Conservation (phyloP, 2,888 invertebrate species). For the Noctua pronuba region DNA sequence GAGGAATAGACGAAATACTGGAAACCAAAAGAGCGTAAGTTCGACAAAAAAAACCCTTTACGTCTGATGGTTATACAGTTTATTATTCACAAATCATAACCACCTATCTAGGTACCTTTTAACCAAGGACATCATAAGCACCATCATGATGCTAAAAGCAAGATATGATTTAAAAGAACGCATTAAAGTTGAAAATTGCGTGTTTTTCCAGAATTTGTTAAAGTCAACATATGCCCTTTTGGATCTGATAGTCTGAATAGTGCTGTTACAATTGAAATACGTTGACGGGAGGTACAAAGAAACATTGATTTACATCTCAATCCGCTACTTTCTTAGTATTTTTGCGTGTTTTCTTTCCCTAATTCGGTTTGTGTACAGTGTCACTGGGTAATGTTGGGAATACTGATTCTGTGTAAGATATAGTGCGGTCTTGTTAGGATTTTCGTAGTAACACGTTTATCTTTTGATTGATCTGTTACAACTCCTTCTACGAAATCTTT, state of each 20-base stretch:
- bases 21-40: slow-evolving; percentile 10
- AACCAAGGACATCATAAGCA: background rate
- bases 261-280: slow-evolving; percentile 67
- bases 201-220: background rate
- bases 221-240: slow-evolving; percentile 35
- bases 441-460: slow-evolving; percentile 5
- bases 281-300: slow-evolving; percentile 66
- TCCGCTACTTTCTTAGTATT: slow-evolving; percentile 61
- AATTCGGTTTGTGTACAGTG: slow-evolving; percentile 41
- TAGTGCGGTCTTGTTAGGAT: slow-evolving; percentile 2
- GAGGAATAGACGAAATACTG: slow-evolving; percentile 18
- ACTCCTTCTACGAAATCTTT: background rate
- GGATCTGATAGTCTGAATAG: slow-evolving; percentile 62
- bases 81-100: background rate
- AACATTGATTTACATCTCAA: slow-evolving; percentile 72
- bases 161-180: background rate
- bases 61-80: background rate
- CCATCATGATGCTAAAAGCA: background rate
- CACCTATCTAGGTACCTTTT: background rate
- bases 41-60: background rate
- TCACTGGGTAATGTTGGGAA: slow-evolving; percentile 33
- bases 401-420: slow-evolving; percentile 20
- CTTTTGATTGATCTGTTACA: slow-evolving; percentile 12
- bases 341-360: slow-evolving; percentile 51
- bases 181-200: slow-evolving; percentile 22